Percentiles rank a stretch among this genome's conserved stretches.
These are phyloP conservation scores for Rhinoraja longicauda DNA, from an alignment of 2,797 vertebrate species.

Conservation along the genomic window DNA sequence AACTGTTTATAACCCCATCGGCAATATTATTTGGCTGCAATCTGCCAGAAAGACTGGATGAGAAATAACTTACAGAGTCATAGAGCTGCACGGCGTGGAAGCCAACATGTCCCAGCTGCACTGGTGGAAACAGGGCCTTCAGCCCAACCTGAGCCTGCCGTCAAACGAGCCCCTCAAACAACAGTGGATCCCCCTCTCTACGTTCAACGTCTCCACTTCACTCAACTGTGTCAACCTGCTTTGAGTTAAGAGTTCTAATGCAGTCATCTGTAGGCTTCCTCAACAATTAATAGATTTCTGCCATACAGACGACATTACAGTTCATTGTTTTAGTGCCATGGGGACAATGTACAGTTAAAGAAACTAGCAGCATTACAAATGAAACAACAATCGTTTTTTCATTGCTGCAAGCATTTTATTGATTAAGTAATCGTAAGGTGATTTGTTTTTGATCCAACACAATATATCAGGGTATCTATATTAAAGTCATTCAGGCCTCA, in stretches of 20 bases:
- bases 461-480: neutral
- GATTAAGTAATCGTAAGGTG: constrained; percentile 22
- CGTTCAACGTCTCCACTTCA: no score
- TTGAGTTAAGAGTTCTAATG: neutral
- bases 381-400: neutral
- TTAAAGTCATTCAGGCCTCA: neutral
- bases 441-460: constrained; percentile 29
- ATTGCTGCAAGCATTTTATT: constrained; percentile 2
- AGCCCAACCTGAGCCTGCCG: no score
- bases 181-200: neutral
- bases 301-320: neutral
- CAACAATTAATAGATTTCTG: neutral
- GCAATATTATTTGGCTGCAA: neutral
- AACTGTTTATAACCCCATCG: neutral
- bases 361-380: neutral
- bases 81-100: no score
- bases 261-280: neutral
- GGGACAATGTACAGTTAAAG: neutral
- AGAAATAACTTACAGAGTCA: neutral
- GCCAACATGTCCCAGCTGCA: no score
- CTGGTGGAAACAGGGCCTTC: no score
- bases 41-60: neutral
- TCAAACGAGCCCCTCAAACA: no score
- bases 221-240: neutral
- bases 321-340: neutral